Base-by-base conservation (phyloP, 2,797 vertebrate genomes). In the Pseudochirops corinnae region DNA sequence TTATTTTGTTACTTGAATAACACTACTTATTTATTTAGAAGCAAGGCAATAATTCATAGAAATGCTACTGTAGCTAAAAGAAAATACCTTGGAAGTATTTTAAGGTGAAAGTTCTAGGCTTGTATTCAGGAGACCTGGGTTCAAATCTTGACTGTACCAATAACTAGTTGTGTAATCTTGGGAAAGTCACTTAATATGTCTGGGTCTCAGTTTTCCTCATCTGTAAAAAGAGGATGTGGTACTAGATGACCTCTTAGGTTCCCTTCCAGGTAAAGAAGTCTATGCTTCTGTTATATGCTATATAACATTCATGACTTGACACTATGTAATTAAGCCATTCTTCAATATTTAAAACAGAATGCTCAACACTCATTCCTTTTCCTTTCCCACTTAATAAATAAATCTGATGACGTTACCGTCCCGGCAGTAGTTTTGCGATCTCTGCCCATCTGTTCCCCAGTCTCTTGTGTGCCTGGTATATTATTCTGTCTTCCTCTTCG, bases 361-460 rank as follows among this genome's bases (percentile, higher is more conserved):
- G 74, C 94, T 97, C 96, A 96, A 60, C 58, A 96, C 94, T 96
- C 95, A 90, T 24, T 97, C 96, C 93, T 96, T 98, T 94, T 92
- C 95, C 57, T 98, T 97, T 96, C 95, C 97, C 98, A 60, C 94
- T 95, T 62, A 96, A 97, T 94, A 60, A 95, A 97, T 93, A 93
- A 92, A 97, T 93, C 92, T 92, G 97, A 97, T 98, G 96, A 90
- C 95, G 96, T 99, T 99, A 99, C 99, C 99, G 99, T 99, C 99
- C 99, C 96, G 99, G 99, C 96, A 99, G 99, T 98, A 99, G 99
- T 98, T 99, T 99, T 95, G 99, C 99, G 96, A 99, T 99, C 98
- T 99, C 99, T 55, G 99, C 99, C 99, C 99, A 99, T 98, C 99
- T 99, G 99, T 99, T 99, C 98, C 99, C 99, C 98, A 99, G 99